Conservation (phyloP, 2,797 vertebrate genomes). For the Stomatorhinus walkeri region DNA sequence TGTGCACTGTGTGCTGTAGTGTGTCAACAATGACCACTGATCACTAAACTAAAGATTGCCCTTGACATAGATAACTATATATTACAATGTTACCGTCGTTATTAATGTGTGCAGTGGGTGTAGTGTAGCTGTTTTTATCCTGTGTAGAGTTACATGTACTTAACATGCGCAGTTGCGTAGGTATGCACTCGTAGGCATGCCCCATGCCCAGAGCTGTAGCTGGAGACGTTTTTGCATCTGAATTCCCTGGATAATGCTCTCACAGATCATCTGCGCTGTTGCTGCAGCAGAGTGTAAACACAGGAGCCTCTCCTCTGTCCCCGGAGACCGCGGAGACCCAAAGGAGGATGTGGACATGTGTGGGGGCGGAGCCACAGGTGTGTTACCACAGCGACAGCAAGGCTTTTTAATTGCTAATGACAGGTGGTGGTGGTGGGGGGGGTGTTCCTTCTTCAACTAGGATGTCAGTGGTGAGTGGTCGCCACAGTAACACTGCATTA, state of each 20-base stretch:
- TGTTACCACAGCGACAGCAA: background rate
- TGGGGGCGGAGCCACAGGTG: background rate
- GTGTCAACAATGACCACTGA: background rate
- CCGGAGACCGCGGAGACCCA: background rate
- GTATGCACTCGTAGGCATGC: background rate
- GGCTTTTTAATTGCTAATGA: slow-evolving; percentile 12
- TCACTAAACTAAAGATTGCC: background rate
- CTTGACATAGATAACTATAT: background rate
- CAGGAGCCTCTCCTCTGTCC: background rate
- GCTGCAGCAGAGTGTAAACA: background rate
- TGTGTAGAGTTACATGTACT: background rate
- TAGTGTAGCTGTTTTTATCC: background rate
- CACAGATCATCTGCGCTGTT: background rate
- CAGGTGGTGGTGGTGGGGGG: background rate
- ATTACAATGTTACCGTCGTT: background rate
- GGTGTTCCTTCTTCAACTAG: background rate
- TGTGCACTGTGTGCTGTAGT: background rate
- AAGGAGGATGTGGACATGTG: background rate
- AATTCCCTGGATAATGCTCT: background rate
- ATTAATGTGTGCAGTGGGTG: background rate
- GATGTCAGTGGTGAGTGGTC: background rate
- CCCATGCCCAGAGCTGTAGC: background rate
- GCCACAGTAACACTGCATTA: background rate
- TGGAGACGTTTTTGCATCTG: background rate
- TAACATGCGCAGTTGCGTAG: background rate